Evolutionary conservation across 2,888 invertebrate genomes (phyloP).

Genomic region (Stenotaenia linearis): DNA sequence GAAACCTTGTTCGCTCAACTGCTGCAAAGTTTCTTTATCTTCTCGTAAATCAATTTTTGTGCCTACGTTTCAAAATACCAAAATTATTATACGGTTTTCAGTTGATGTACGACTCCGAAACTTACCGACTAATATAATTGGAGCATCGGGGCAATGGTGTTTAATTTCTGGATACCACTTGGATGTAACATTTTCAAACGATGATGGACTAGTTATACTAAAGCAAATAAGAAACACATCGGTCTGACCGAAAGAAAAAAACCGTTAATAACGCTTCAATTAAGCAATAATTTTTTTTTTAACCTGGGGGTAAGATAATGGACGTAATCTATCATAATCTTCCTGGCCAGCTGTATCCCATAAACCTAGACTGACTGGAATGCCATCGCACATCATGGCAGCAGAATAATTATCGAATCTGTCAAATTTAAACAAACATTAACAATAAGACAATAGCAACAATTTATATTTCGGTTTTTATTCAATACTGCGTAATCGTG

Average conservation of each 20-base stretch:
- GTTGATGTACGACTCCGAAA: background rate
- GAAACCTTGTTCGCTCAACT: conserved; percentile 86
- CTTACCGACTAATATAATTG: conserved; percentile 95
- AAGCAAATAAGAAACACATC: conserved; percentile 99
- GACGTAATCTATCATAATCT: conserved; percentile 92
- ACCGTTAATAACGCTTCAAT: background rate
- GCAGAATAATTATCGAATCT: conserved; percentile 99
- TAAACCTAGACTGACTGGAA: conserved; percentile 89
- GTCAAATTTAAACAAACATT: no score
- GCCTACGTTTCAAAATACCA: conserved; percentile 53
- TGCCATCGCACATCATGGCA: conserved; percentile 96
- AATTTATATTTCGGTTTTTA: no score
- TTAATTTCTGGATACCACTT: conserved; percentile 99
- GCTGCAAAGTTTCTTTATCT: conserved; percentile 89
- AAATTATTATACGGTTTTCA: background rate
- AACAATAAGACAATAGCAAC: background rate
- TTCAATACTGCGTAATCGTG: no score
- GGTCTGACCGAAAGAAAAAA: conserved; percentile 59
- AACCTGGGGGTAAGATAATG: conserved; percentile 87
- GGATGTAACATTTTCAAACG: conserved; percentile 98
- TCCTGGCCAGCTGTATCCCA: conserved; percentile 99
- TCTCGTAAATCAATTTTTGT: conserved; percentile 98
- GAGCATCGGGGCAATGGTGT: conserved; percentile 99
- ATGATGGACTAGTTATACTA: conserved; percentile 97
- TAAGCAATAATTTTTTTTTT: background rate